Evolutionary conservation across 1,140 invertebrate species (phyloP).

Genomic region (Micrasema minimum): DNA sequence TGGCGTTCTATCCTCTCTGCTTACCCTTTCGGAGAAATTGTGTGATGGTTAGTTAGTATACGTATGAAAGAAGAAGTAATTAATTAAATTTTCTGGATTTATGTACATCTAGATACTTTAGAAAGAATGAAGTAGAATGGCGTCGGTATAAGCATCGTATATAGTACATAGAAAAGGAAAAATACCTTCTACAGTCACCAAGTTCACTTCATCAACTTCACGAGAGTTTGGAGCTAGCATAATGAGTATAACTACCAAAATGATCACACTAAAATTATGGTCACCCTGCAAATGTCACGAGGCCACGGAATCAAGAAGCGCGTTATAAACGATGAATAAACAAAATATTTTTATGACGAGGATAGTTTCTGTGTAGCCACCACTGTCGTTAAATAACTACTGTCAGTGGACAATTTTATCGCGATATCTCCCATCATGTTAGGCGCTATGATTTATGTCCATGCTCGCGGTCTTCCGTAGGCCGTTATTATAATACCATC

Average conservation of each 20-base stretch:
- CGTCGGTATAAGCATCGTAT: not conserved
- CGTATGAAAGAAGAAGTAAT: not conserved
- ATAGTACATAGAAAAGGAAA: not conserved
- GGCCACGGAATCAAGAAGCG: conserved; percentile 11
- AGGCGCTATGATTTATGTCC: conserved; percentile 19
- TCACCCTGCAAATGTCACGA: conserved; percentile 1
- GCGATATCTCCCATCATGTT: conserved; percentile 3
- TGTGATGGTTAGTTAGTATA: too few relatives aligned
- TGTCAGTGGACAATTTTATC: conserved; percentile 34
- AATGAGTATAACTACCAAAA: not conserved
- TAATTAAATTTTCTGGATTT: not conserved
- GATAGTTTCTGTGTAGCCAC: conserved; percentile 12
- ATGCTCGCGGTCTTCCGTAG: not conserved
- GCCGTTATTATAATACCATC: too few relatives aligned
- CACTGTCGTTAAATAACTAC: conserved; percentile 34
- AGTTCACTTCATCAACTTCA: not conserved
- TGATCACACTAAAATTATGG: not conserved
- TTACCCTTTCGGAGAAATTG: too few relatives aligned
- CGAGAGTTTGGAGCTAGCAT: not conserved
- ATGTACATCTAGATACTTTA: not conserved
- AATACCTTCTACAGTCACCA: not conserved
- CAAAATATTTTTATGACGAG: conserved; percentile 31
- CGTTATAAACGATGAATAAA: conserved; percentile 37
- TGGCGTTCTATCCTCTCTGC: too few relatives aligned
- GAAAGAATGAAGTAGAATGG: not conserved